Evolutionary conservation across 2,113 vertebrate genomes (phyloP).

Genomic region (Octodon degus): DNA sequence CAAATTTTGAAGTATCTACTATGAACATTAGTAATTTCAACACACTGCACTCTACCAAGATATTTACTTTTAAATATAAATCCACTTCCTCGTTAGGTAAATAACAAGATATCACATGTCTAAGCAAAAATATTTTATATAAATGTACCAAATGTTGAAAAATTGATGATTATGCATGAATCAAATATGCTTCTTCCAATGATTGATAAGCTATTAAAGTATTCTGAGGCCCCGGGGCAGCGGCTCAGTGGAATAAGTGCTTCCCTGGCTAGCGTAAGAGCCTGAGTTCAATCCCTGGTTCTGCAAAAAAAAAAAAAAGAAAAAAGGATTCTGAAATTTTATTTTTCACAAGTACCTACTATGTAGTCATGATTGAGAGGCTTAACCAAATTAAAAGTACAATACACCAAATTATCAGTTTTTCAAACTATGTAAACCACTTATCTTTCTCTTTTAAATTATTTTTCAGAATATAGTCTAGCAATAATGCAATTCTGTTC

Average conservation of each 20-base stretch:
- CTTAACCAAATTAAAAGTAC: neutral
- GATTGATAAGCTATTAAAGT: conserved; percentile 13
- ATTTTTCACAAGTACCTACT: neutral
- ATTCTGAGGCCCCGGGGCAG: neutral
- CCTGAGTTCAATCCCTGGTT: no score
- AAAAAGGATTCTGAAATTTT: conserved; percentile 40
- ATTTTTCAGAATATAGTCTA: neutral
- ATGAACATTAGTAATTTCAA: conserved; percentile 76
- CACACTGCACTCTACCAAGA: conserved; percentile 45
- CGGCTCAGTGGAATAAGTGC: no score
- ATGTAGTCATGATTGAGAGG: neutral
- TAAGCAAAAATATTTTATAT: conserved; percentile 69
- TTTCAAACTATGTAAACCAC: neutral
- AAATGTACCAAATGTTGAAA: conserved; percentile 73
- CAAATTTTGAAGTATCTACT: conserved; percentile 77
- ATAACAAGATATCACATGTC: conserved; percentile 73
- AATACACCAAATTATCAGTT: neutral
- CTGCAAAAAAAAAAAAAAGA: no score
- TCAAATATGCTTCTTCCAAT: conserved; percentile 53
- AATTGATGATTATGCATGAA: conserved; percentile 56
- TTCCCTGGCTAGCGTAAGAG: no score
- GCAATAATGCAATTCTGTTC: neutral
- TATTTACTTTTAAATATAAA: conserved; percentile 81
- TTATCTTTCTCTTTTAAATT: neutral
- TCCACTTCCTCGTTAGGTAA: conserved; percentile 68